Evolutionary conservation across 2,888 invertebrate genomes (phyloP), one percentile per base, ranked within the genome.

Genomic region (Taenaris catops): DNA sequence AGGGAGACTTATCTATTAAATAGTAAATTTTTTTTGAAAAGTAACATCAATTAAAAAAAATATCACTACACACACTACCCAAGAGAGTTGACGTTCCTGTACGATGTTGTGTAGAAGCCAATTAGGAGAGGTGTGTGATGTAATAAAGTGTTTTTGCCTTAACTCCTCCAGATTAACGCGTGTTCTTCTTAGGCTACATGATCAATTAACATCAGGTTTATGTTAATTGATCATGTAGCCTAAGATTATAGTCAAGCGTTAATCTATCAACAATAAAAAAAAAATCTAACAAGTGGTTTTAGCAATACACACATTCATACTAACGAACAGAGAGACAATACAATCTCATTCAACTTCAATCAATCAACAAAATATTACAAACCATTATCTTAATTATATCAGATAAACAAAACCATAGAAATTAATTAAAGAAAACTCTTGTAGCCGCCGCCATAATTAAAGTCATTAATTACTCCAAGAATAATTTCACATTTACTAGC

Each of bases 391-490:
- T 8, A 23, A 14, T 14, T 9, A 2, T 9, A 23, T 2, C 3
- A 8, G 9, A 9, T 9, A 2, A 5, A 9, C 4, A 8, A 23
- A 23, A 9, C 3, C 6, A 9, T 8, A 7, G 8, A 19, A 6
- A 6, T 2, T 7, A n/a, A n/a, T 19, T 19, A 7, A 7, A 19
- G 7, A 6, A 19, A 7, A n/a, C 7, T 7, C 19, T 19, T 6
- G 19, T 19, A 19, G 4, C 2, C n/a, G n/a, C n/a, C n/a, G n/a
- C n/a, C n/a, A 7, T 19, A 19, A 19, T 7, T n/a, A 19, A 8
- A 19, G 19, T 19, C 19, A 23, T 23, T 23, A 23, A 8, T 23
- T 23, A 9, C 1, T 23, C 9, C 23, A 23, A 23, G 23, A 9
- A 23, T 23, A 23, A 23, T 23, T 23, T 19, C 8, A 9, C 23